Evolutionary conservation across 2,797 vertebrate species (phyloP).

Genomic region (Aselliscus stoliczkanus): DNA sequence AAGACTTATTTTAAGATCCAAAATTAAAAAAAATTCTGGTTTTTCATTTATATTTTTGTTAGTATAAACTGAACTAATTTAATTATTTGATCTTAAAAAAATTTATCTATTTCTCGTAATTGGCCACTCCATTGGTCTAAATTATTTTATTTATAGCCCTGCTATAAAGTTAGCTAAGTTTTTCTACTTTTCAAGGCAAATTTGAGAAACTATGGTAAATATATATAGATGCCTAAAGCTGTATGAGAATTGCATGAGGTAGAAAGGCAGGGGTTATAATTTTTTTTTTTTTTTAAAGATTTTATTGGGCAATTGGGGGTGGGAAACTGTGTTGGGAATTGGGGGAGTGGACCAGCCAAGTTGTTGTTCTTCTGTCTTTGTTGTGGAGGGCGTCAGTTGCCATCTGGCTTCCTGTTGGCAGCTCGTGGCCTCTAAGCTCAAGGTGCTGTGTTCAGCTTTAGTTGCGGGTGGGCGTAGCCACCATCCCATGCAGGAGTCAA

Average conservation of each 20-base stretch:
- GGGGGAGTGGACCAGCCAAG: too few relatives aligned
- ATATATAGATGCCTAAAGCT: not conserved
- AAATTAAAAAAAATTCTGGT: not conserved
- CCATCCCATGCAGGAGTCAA: too few relatives aligned
- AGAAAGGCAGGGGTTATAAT: not conserved
- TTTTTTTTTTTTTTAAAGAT: too few relatives aligned
- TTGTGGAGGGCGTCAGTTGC: too few relatives aligned
- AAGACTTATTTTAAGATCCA: not conserved
- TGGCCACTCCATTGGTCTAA: not conserved
- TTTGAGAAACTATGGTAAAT: not conserved
- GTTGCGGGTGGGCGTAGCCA: too few relatives aligned
- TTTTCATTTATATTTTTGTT: not conserved
- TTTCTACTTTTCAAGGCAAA: not conserved
- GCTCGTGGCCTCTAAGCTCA: too few relatives aligned
- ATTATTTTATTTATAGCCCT: slow-evolving; percentile 3
- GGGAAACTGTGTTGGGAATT: too few relatives aligned
- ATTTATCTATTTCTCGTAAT: slow-evolving; percentile 11
- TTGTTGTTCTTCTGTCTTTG: too few relatives aligned
- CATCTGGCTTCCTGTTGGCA: too few relatives aligned
- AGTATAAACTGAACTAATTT: not conserved
- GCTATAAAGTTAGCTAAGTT: not conserved
- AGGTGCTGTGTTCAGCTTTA: too few relatives aligned
- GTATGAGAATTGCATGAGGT: not conserved
- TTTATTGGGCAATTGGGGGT: too few relatives aligned
- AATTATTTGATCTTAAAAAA: slow-evolving; percentile 23